phyloP scores from a whole-genome alignment of 2,113 vertebrate species.

The Ctenomys sociabilis region DNA sequence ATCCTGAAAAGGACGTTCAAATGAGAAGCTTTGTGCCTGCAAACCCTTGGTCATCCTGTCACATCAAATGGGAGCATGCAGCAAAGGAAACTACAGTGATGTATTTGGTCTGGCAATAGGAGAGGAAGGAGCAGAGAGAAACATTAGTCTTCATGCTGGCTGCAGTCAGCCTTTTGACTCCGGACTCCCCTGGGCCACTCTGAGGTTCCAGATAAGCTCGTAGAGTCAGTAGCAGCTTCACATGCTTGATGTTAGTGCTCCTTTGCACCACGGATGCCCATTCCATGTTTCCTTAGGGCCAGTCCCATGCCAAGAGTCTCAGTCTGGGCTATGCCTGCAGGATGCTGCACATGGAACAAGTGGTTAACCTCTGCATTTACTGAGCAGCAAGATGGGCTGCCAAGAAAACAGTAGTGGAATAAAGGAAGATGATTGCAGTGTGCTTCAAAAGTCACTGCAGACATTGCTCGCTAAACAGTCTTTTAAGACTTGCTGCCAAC shows the following conservation, averaged over 20 bases:
- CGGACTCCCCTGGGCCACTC: not conserved
- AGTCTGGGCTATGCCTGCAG: not conserved
- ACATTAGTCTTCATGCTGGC: not conserved
- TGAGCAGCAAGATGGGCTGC: not conserved
- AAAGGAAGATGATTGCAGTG: slow-evolving; percentile 91
- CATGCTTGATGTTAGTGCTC: not conserved
- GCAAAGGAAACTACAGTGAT: not conserved
- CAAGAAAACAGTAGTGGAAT: not conserved
- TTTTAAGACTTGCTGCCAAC: slow-evolving; percentile 92
- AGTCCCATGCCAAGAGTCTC: not conserved
- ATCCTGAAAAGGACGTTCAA: not conserved
- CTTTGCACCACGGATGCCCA: not conserved
- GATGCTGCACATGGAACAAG: not conserved
- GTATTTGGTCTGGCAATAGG: not conserved
- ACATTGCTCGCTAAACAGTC: slow-evolving; percentile 89
- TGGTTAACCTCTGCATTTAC: not conserved
- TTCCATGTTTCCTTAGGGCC: not conserved
- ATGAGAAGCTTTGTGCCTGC: not conserved
- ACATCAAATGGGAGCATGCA: not conserved
- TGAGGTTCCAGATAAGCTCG: not conserved
- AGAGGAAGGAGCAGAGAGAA: not conserved
- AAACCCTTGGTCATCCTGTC: not conserved
- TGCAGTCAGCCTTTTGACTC: not conserved
- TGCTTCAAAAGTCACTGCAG: slow-evolving; percentile 88
- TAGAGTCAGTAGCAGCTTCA: not conserved